Evolutionary conservation across 2,888 invertebrate genomes (phyloP).

Genomic region (Drosophila pseudotalamancana): DNA sequence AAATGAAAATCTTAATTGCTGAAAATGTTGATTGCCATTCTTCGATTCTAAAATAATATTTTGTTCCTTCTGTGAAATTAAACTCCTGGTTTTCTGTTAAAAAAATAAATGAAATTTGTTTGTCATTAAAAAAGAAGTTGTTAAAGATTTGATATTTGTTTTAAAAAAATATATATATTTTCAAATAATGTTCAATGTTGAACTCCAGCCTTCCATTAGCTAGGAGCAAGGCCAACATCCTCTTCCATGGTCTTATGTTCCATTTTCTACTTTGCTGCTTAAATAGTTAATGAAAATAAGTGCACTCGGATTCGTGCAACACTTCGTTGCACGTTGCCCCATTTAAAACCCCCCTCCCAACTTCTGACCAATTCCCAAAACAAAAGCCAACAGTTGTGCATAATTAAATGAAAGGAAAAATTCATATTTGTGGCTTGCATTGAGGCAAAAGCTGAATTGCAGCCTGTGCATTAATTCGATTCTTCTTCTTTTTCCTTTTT

Average conservation of each 20-base stretch:
- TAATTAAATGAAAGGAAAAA: constrained; percentile 49
- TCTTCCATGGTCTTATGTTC: no score
- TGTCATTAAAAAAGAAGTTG: no score
- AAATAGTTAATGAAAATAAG: background rate
- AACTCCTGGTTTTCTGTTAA: no score
- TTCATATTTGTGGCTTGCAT: constrained; percentile 20
- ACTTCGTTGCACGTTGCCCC: background rate
- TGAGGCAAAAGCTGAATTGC: constrained; percentile 10
- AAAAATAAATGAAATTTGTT: no score
- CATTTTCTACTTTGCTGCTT: background rate
- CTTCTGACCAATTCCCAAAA: background rate
- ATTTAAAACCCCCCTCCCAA: constrained; percentile 1
- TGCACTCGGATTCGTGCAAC: background rate
- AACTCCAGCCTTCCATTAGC: background rate
- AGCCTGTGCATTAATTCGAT: constrained; percentile 48
- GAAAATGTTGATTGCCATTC: no score
- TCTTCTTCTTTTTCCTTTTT: constrained; percentile 29
- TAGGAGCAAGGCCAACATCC: no score
- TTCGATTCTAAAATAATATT: no score
- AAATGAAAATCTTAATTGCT: no score
- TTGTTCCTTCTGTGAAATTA: no score
- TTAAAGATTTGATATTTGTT: background rate
- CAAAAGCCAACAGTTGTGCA: constrained; percentile 11
- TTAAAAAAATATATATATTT: background rate
- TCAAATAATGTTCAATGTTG: background rate